These are phyloP conservation scores for Nemotelus pantherinus DNA, from an alignment of 2,888 invertebrate genomes.

Conservation along the genomic window DNA sequence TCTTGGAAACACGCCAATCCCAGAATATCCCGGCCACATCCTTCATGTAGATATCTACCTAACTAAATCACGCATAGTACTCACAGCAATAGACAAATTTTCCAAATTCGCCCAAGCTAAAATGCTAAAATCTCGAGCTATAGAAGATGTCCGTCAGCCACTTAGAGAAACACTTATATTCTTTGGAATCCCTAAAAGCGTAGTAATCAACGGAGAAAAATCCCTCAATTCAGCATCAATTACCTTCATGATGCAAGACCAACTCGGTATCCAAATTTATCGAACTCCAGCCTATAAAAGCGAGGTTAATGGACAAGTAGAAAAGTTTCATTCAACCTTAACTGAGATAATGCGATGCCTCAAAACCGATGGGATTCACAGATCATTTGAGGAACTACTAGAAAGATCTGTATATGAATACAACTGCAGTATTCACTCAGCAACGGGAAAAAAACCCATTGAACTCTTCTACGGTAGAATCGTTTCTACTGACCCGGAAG, in stretches of 20 bases:
- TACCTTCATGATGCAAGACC: too few species aligned
- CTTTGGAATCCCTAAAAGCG: constrained; percentile 34
- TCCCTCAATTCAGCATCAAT: constrained; percentile 30
- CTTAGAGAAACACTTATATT: constrained; percentile 28
- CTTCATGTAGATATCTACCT: constrained; percentile 22
- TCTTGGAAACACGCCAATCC: constrained; percentile 41
- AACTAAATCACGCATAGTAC: neutral
- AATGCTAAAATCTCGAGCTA: too few species aligned
- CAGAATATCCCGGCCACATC: constrained; percentile 43
- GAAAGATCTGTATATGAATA: constrained; percentile 41
- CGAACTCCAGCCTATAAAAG: constrained; percentile 8
- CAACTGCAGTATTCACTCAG: constrained; percentile 21
- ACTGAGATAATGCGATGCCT: constrained; percentile 43
- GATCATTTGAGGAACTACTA: constrained; percentile 32
- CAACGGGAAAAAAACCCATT: constrained; percentile 42
- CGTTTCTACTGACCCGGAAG: too few species aligned
- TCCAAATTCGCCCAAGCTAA: too few species aligned
- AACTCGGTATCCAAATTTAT: too few species aligned
- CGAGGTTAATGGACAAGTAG: constrained; percentile 47
- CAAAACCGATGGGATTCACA: constrained; percentile 22
- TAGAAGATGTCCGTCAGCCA: neutral
- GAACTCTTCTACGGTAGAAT: neutral
- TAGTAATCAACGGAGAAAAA: constrained; percentile 47
- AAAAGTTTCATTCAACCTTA: constrained; percentile 48
- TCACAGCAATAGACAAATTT: too few species aligned